Evolutionary conservation across 2,113 vertebrate species (phyloP).

Genomic region (Pachycephala philippinensis): DNA sequence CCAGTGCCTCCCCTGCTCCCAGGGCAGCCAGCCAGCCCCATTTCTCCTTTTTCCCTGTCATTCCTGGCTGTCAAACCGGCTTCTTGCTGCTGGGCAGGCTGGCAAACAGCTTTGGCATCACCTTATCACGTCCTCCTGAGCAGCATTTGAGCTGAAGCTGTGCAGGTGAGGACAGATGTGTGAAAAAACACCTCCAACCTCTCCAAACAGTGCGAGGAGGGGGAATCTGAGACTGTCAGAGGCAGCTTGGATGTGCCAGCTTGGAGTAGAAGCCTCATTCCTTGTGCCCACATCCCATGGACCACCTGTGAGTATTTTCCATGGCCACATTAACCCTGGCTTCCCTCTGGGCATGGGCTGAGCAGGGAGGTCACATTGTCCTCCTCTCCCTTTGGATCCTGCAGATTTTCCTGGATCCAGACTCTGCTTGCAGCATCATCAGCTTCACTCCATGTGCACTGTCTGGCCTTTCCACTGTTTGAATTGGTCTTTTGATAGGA

Average conservation of each 20-base stretch:
- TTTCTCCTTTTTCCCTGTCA: not conserved
- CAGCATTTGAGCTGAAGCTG: not conserved
- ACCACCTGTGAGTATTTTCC: rapidly evolving
- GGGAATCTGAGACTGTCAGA: not conserved
- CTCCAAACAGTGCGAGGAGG: not conserved
- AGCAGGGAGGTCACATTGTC: not conserved
- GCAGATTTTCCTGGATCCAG: not conserved
- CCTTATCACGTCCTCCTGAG: not conserved
- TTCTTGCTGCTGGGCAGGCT: not conserved
- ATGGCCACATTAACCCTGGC: not conserved
- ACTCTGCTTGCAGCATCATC: not conserved
- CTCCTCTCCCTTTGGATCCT: not conserved
- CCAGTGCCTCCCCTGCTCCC: not conserved
- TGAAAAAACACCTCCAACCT: not conserved
- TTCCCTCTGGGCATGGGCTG: not conserved
- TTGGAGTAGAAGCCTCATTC: not conserved
- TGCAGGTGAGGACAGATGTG: not conserved
- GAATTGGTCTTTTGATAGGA: not conserved
- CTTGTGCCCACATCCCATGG: not conserved
- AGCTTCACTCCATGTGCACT: rapidly evolving
- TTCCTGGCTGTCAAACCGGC: not conserved
- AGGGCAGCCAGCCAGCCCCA: not conserved
- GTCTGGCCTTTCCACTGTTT: not conserved
- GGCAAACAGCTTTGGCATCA: not conserved
- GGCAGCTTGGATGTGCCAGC: not conserved